These are phyloP conservation scores for Antechinus stuartii DNA, from an alignment of 2,113 vertebrate genomes.

Conservation along the genomic window DNA sequence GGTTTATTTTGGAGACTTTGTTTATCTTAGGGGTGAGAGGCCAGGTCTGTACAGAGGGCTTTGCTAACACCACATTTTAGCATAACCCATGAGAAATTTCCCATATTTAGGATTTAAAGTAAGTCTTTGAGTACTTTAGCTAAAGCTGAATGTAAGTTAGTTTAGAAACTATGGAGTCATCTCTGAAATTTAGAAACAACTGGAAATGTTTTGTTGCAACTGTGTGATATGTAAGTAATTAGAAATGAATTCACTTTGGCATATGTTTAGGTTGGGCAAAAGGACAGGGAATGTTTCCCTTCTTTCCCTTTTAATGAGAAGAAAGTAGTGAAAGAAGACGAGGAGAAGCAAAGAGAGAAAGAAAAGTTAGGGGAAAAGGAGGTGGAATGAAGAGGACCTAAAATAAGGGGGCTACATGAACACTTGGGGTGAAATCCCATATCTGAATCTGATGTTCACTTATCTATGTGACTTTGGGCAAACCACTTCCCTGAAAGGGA, in stretches of 20 bases:
- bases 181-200: neutral
- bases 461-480: neutral
- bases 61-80: neutral
- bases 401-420: neutral
- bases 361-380: neutral
- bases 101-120: neutral
- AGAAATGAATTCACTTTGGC: neutral
- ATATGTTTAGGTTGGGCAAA: neutral
- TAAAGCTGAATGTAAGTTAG: neutral
- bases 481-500: neutral
- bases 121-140: neutral
- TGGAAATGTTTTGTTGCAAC: neutral
- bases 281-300: neutral
- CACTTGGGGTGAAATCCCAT: neutral
- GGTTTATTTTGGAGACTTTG: neutral
- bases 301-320: neutral
- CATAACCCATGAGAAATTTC: no score
- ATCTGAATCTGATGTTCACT: neutral
- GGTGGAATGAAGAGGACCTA: neutral
- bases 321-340: neutral
- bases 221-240: neutral
- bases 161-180: neutral
- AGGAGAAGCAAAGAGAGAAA: neutral
- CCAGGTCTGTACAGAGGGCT: neutral
- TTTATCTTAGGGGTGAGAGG: neutral